A percentile compares a stretch with the other conserved stretches of the same genome.
Conservation (phyloP, 2,113 vertebrate genomes). For the Morone chrysops region DNA sequence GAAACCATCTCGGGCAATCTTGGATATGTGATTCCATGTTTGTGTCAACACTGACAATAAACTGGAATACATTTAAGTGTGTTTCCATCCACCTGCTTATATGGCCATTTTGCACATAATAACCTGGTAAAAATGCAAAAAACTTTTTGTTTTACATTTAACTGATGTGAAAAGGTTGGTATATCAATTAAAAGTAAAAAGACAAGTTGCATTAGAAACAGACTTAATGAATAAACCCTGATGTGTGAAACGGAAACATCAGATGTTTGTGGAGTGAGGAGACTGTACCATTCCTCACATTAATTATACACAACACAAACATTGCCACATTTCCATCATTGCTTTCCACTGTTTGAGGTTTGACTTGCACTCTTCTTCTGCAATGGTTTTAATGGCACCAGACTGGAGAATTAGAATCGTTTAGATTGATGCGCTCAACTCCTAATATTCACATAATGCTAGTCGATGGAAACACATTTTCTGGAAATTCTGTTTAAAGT, state of each 20-base stretch:
- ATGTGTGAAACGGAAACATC: no score
- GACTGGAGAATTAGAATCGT: neutral
- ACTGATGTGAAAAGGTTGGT: neutral
- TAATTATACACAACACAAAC: neutral
- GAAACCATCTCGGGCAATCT: neutral
- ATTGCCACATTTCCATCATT: neutral
- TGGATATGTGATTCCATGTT: neutral
- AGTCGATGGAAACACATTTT: neutral
- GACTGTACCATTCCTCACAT: neutral
- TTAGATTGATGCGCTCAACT: neutral
- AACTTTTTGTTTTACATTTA: neutral
- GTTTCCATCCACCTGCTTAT: slow-evolving; percentile 11
- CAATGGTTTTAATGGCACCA: neutral
- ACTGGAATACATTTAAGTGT: neutral
- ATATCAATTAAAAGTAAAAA: neutral
- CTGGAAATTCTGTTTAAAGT: neutral
- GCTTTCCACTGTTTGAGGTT: neutral
- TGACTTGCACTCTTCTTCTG: neutral
- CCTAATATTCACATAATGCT: neutral
- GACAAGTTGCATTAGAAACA: neutral
- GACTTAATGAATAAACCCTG: neutral
- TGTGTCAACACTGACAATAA: slow-evolving; percentile 9
- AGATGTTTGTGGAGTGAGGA: neutral
- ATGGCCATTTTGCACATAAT: slow-evolving; percentile 3
- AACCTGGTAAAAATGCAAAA: neutral